These are phyloP conservation scores for Gadus macrocephalus DNA, from an alignment of 2,113 vertebrate genomes.

Conservation along the genomic window DNA sequence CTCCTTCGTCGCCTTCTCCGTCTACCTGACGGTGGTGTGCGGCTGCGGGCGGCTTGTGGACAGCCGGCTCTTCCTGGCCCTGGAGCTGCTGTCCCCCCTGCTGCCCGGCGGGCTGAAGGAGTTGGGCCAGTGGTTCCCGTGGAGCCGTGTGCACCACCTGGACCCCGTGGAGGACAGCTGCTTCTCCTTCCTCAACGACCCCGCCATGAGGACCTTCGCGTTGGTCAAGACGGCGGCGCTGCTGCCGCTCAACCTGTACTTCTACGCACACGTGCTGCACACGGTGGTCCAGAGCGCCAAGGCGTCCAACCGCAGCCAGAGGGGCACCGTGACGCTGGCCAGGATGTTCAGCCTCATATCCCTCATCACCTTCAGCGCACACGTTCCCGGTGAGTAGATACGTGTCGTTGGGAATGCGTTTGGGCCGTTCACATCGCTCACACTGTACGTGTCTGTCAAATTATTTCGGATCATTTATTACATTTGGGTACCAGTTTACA, in stretches of 20 bases:
- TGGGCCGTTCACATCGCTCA: no score
- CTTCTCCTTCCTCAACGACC: slow-evolving; percentile 60
- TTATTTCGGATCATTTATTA: no score
- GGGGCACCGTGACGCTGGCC: slow-evolving; percentile 44
- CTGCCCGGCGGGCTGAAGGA: slow-evolving; percentile 44
- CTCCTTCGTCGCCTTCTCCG: slow-evolving; percentile 55
- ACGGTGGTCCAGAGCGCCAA: slow-evolving; percentile 42
- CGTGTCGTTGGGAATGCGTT: not conserved
- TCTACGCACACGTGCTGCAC: slow-evolving; percentile 50
- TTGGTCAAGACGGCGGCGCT: slow-evolving; percentile 40
- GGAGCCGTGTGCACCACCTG: slow-evolving; percentile 37
- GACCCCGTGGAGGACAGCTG: slow-evolving; percentile 46
- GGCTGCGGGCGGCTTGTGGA: slow-evolving; percentile 37
- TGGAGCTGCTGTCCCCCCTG: slow-evolving; percentile 49
- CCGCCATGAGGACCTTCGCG: slow-evolving; percentile 30
- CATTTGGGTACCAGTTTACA: no score
- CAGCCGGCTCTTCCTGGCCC: slow-evolving; percentile 43
- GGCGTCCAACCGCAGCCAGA: slow-evolving; percentile 49
- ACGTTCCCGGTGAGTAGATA: slow-evolving; percentile 52
- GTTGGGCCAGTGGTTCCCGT: slow-evolving; percentile 35
- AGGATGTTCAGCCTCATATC: slow-evolving; percentile 57
- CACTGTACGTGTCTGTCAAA: not conserved
- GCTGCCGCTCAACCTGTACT: slow-evolving; percentile 50
- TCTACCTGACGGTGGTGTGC: slow-evolving; percentile 56
- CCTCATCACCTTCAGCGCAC: slow-evolving; percentile 53